Percentiles rank a stretch among this genome's conserved stretches.
These are phyloP conservation scores for Sminthurinus signatus DNA, from an alignment of 1,140 invertebrate genomes.

Conservation along the genomic window DNA sequence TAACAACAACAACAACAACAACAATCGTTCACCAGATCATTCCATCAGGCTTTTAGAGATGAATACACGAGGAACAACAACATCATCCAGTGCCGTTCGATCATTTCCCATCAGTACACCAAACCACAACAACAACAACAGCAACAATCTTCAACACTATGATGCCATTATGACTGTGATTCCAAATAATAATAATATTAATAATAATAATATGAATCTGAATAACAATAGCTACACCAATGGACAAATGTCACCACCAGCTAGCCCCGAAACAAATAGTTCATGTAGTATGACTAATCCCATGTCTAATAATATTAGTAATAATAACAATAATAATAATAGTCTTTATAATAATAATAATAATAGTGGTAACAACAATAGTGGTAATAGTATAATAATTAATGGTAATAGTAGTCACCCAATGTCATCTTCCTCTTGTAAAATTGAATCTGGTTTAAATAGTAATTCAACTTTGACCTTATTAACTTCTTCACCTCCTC, in stretches of 20 bases:
- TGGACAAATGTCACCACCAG: conserved; percentile 52
- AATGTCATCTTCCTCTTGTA: too few relatives aligned
- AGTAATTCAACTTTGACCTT: neutral
- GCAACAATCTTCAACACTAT: conserved; percentile 15
- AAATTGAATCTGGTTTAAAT: too few relatives aligned
- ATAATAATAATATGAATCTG: too few relatives aligned
- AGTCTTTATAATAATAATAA: too few relatives aligned
- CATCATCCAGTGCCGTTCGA: neutral
- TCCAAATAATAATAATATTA: conserved; percentile 11
- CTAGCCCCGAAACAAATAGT: conserved; percentile 47
- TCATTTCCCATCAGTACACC: neutral
- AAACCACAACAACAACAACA: too few relatives aligned
- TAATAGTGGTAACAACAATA: neutral
- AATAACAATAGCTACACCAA: conserved; percentile 31
- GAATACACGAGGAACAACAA: too few relatives aligned
- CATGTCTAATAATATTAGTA: neutral
- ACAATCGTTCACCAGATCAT: neutral
- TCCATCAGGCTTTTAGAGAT: neutral
- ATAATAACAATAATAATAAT: neutral
- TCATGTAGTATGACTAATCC: neutral
- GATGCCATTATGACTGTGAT: conserved; percentile 34
- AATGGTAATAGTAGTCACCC: too few relatives aligned
- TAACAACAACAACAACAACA: neutral
- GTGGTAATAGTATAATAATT: too few relatives aligned
- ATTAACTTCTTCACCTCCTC: conserved; percentile 1